Percentiles rank a stretch among this genome's conserved stretches.
These are phyloP conservation scores for Tyria jacobaeae DNA, from an alignment of 2,888 invertebrate genomes.

Conservation along the genomic window DNA sequence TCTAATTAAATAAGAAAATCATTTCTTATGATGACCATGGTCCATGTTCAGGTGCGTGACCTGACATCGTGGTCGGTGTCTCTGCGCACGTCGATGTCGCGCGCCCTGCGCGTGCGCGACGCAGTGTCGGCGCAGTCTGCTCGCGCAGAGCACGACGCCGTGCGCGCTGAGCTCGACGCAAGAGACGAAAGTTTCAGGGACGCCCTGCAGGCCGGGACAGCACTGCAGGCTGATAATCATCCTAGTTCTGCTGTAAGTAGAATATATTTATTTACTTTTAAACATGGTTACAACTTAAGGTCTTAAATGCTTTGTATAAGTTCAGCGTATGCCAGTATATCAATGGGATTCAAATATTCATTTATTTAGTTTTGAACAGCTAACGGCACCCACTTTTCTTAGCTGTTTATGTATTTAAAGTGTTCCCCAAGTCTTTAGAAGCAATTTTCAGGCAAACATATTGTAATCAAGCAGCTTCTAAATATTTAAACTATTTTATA, in stretches of 20 bases:
- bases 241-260: conserved; percentile 56
- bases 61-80: conserved; percentile 95
- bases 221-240: conserved; percentile 94
- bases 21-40: not conserved
- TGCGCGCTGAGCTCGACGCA: conserved; percentile 89
- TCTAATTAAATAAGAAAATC: no score
- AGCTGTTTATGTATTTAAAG: no score
- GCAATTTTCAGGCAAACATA: no score
- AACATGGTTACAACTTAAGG: no score
- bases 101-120: conserved; percentile 92
- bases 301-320: no score
- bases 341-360: no score
- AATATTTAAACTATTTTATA: not conserved
- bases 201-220: conserved; percentile 91
- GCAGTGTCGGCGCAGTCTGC: conserved; percentile 92
- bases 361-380: no score
- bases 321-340: no score
- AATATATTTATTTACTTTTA: no score
- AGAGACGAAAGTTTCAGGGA: conserved; percentile 90
- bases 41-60: conserved; percentile 89
- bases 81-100: conserved; percentile 91
- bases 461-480: no score
- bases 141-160: conserved; percentile 89
- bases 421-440: no score
- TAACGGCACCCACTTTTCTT: no score